Conservation (phyloP, 1,140 invertebrate genomes). For the Drosophila truncata region DNA sequence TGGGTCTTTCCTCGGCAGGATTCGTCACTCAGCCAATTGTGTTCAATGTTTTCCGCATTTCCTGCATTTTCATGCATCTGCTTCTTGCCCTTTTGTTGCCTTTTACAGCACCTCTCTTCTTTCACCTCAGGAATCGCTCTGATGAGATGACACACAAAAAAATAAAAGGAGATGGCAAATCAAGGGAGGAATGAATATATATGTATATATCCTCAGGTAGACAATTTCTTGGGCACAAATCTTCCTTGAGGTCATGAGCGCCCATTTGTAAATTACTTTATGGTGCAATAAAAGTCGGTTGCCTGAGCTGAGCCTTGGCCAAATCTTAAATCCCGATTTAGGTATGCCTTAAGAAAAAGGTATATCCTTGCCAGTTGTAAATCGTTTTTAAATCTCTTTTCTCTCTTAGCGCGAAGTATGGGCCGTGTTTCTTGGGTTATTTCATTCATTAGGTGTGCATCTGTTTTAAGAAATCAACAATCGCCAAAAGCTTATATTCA, state of each 20-base stretch:
- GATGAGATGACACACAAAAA: constrained; percentile 47
- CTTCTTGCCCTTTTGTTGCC: constrained; percentile 29
- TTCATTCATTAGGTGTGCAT: constrained; percentile 31
- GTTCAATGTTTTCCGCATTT: constrained; percentile 21
- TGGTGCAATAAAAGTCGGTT: constrained; percentile 51
- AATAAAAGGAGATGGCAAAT: constrained; percentile 28
- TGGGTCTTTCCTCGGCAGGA: constrained; percentile 32
- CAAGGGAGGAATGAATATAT: constrained; percentile 7
- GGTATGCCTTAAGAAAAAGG: constrained; percentile 2
- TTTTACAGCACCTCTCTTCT: constrained; percentile 44
- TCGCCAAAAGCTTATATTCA: constrained; percentile 20
- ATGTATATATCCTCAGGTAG: constrained; percentile 41
- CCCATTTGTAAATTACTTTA: constrained; percentile 80
- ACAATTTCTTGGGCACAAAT: constrained; percentile 10
- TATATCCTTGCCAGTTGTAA: constrained; percentile 35
- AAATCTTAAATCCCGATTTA: constrained; percentile 3
- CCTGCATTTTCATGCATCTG: constrained; percentile 21
- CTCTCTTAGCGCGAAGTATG: constrained; percentile 35
- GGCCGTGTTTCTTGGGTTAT: constrained; percentile 21
- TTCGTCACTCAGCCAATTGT: constrained; percentile 36
- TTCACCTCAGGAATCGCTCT: constrained; percentile 58
- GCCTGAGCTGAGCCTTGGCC: constrained; percentile 14
- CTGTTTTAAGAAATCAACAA: constrained; percentile 9
- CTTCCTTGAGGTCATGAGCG: constrained; percentile 53
- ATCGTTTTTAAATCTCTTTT: constrained; percentile 45